phyloP scores from a whole-genome alignment of 2,797 vertebrate genomes.

The Cyclura pinguis region DNA sequence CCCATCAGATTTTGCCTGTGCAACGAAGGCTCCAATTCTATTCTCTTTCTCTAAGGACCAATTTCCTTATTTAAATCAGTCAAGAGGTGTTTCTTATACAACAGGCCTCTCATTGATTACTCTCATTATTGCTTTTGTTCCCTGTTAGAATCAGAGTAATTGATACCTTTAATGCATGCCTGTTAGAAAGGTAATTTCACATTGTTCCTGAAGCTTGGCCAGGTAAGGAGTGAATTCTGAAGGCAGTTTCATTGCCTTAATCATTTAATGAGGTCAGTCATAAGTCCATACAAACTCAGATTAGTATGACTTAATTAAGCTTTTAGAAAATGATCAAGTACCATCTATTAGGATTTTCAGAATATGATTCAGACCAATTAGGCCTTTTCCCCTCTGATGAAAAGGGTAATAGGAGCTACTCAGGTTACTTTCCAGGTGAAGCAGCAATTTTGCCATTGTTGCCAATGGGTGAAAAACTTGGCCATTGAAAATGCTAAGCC shows the following conservation, averaged over 20 bases:
- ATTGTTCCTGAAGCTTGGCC: constrained; percentile 29
- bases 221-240: constrained; percentile 52
- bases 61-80: constrained; percentile 27
- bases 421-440: not conserved
- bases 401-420: constrained; percentile 32
- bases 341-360: constrained; percentile 22
- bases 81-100: not conserved
- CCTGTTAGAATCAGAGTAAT: constrained; percentile 30
- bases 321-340: constrained; percentile 45
- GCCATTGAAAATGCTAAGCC: not conserved
- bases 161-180: not conserved
- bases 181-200: constrained; percentile 42
- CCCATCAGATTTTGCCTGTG: constrained; percentile 44
- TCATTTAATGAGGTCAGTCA: constrained; percentile 56
- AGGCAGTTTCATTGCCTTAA: constrained; percentile 44
- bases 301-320: constrained; percentile 51
- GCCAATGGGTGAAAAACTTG: accelerated
- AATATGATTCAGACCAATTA: constrained; percentile 45
- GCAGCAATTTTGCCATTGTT: constrained; percentile 30
- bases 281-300: constrained; percentile 48
- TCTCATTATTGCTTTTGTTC: constrained; percentile 31
- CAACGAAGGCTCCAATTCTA: constrained; percentile 35
- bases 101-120: constrained; percentile 15
- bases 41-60: not conserved
- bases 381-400: constrained; percentile 34